phyloP scores from a whole-genome alignment of 2,888 invertebrate species.

The Amphipoea oculea region DNA sequence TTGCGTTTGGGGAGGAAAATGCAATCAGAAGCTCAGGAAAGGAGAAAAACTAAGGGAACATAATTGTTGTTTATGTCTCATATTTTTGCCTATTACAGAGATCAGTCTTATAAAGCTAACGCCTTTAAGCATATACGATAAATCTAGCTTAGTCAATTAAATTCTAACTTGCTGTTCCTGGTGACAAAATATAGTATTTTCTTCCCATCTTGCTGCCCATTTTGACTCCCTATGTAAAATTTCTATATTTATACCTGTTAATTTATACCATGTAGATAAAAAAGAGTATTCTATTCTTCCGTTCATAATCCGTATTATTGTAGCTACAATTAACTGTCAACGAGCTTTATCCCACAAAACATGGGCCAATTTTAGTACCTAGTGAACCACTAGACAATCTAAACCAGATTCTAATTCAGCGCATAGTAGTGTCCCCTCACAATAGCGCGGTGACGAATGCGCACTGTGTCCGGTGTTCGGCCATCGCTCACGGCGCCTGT shows the following conservation, averaged over 20 bases:
- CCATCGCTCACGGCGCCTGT: slow-evolving; percentile 75
- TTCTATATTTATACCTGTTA: no score
- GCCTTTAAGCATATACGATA: neutral
- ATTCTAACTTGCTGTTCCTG: neutral
- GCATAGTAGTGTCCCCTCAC: slow-evolving; percentile 58
- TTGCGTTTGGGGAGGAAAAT: neutral
- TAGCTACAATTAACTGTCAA: neutral
- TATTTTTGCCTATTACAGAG: neutral
- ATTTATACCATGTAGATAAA: neutral
- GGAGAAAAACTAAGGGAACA: neutral
- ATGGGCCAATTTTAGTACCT: neutral
- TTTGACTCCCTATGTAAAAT: no score
- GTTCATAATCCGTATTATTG: neutral
- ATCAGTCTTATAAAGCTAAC: neutral
- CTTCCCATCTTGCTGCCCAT: no score
- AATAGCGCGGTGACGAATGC: slow-evolving; percentile 76
- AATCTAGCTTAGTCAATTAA: neutral
- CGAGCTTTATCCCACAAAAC: neutral
- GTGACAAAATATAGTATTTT: neutral
- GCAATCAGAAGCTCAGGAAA: neutral
- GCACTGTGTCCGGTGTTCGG: slow-evolving; percentile 71
- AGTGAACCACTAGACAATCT: slow-evolving; percentile 15
- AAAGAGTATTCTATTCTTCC: neutral
- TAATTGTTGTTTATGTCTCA: neutral
- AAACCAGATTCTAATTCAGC: slow-evolving; percentile 49